Conservation (phyloP, 2,888 invertebrate species). For the Chloroclystis v-ata region DNA sequence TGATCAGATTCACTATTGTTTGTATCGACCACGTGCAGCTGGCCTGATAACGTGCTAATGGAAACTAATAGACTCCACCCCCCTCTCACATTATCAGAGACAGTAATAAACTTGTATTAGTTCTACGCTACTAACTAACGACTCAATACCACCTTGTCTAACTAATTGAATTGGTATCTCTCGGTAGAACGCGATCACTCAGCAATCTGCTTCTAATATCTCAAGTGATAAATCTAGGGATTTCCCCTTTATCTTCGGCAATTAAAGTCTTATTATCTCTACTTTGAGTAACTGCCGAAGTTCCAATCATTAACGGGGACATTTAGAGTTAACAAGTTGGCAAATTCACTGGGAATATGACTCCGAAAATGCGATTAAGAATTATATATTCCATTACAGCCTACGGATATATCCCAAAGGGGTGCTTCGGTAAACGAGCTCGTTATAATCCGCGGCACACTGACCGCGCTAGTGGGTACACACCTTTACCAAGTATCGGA, state of each 20-base stretch:
- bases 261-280: constrained; percentile 34
- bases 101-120: constrained; percentile 28
- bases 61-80: constrained; percentile 39
- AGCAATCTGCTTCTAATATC: constrained; percentile 12
- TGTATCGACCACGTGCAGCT: not conserved
- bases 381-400: constrained; percentile 44
- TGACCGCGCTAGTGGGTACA: constrained; percentile 21
- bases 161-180: constrained; percentile 34
- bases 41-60: constrained; percentile 31
- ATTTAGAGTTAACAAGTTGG: not conserved
- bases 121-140: constrained; percentile 27
- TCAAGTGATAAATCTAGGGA: constrained; percentile 28
- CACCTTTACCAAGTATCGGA: constrained; percentile 15
- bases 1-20: constrained; percentile 3
- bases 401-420: constrained; percentile 34
- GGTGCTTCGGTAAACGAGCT: constrained; percentile 32
- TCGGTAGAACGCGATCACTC: constrained; percentile 33
- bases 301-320: not conserved
- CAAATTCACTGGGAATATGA: not conserved
- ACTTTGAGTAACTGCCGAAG: not conserved
- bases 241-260: constrained; percentile 10
- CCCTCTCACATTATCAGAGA: constrained; percentile 42
- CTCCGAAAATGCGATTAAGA: constrained; percentile 24
- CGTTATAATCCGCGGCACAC: constrained; percentile 15
- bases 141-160: constrained; percentile 18